phyloP scores from a whole-genome alignment of 23 tunicate species.

The Clavelina lepadiformis region DNA sequence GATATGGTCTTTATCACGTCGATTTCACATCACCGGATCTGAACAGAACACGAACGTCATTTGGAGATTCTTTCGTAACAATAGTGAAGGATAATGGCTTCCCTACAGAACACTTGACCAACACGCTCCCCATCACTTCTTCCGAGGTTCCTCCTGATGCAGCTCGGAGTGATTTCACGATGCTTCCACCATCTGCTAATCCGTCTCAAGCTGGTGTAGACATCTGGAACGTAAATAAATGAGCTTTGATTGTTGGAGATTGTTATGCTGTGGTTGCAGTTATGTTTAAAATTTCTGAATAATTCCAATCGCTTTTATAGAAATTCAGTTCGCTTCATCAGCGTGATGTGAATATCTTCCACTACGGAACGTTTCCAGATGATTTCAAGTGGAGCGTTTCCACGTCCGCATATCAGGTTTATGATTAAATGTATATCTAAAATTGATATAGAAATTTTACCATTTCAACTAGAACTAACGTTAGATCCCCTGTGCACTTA shows the following conservation, averaged over 20 bases:
- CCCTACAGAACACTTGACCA: conserved; percentile 19
- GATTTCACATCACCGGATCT: conserved; percentile 12
- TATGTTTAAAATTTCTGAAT: no score
- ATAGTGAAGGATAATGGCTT: conserved; percentile 48
- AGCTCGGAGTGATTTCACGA: not conserved
- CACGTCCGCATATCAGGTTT: conserved; percentile 62
- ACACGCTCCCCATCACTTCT: not conserved
- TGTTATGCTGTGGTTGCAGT: not conserved
- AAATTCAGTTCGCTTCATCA: conserved; percentile 23
- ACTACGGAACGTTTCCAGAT: conserved; percentile 35
- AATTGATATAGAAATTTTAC: no score
- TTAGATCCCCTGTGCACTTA: no score
- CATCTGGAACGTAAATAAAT: conserved; percentile 44
- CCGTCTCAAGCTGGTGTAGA: conserved; percentile 74
- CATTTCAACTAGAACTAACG: no score
- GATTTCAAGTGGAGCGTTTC: conserved; percentile 58
- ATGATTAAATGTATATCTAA: no score
- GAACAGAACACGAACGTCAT: conserved; percentile 30
- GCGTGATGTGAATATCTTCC: conserved; percentile 30
- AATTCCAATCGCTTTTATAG: conserved; percentile 19
- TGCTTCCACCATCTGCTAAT: conserved; percentile 30
- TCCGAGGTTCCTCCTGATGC: not conserved
- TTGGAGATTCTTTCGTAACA: conserved; percentile 7
- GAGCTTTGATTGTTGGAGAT: not conserved
- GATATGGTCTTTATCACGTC: conserved; percentile 41